Conservation (phyloP, 2,797 vertebrate genomes). For the Artibeus lituratus region DNA sequence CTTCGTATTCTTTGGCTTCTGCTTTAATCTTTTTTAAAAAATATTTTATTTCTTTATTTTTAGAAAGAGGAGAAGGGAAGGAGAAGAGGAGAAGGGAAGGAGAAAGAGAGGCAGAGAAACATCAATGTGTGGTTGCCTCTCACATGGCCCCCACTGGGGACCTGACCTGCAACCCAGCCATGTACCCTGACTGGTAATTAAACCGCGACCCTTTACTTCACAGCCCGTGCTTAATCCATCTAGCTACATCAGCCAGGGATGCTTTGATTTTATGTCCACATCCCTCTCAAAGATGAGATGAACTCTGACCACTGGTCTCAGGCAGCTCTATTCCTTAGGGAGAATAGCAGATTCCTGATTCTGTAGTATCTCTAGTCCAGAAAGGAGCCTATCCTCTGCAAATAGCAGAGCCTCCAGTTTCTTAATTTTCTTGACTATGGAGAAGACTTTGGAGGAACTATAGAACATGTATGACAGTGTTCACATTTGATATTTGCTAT, state of each 20-base stretch:
- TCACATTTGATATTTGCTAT: background rate
- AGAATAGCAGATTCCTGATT: background rate
- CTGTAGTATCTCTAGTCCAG: background rate
- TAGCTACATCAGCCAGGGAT: background rate
- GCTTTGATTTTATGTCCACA: background rate
- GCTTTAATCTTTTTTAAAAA: background rate
- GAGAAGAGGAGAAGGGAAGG: too few species aligned
- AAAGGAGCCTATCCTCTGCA: background rate
- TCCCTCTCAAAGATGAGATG: background rate
- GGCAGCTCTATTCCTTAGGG: background rate
- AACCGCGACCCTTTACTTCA: too few species aligned
- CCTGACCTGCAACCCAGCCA: too few species aligned
- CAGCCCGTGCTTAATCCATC: too few species aligned
- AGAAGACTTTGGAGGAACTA: background rate
- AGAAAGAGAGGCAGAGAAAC: too few species aligned
- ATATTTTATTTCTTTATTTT: too few species aligned
- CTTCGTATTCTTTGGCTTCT: background rate
- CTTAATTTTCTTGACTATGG: background rate
- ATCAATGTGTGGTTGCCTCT: too few species aligned
- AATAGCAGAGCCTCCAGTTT: background rate
- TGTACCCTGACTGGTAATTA: too few species aligned
- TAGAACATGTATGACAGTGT: background rate
- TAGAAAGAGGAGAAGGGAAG: too few species aligned
- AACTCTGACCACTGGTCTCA: background rate
- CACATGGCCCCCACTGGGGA: too few species aligned